Percentiles rank a stretch among this genome's conserved stretches.
These are phyloP conservation scores for Arvicola amphibius DNA, from an alignment of 2,797 vertebrate species.

Conservation along the genomic window DNA sequence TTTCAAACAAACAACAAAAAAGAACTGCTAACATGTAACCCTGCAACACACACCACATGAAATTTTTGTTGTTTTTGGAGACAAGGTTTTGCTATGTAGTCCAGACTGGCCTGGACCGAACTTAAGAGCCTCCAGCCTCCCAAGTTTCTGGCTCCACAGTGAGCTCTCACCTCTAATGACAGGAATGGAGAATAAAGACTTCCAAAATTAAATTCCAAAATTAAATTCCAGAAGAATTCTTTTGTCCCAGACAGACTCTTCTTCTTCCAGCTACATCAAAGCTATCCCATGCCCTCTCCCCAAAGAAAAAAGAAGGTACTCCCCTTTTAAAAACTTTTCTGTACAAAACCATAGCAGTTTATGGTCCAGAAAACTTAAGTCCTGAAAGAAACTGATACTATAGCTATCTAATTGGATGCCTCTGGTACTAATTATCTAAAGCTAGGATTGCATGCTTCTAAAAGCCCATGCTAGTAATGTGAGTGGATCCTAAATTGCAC, in stretches of 20 bases:
- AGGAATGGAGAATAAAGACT: conserved; percentile 39
- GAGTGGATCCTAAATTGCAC: conserved; percentile 12
- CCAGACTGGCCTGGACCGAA: neutral
- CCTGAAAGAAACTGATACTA: conserved; percentile 44
- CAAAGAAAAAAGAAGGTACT: conserved; percentile 6
- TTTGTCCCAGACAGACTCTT: conserved; percentile 20
- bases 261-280: neutral
- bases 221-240: conserved; percentile 57
- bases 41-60: conserved; percentile 23
- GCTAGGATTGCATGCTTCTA: conserved; percentile 34
- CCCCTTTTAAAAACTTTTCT: conserved; percentile 43
- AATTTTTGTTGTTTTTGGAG: conserved; percentile 34
- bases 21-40: neutral
- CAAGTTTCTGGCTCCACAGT: conserved; percentile 19
- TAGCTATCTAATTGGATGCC: neutral
- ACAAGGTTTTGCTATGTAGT: neutral
- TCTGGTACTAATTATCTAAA: conserved; percentile 51
- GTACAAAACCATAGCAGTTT: conserved; percentile 23
- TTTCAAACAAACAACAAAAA: conserved; percentile 30
- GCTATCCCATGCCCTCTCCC: neutral
- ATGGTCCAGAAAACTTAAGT: conserved; percentile 12
- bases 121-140: neutral
- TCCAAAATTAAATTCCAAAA: conserved; percentile 59
- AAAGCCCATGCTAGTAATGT: neutral
- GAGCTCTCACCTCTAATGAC: conserved; percentile 33